phyloP scores from a whole-genome alignment of 53 echinoderm and acorn worm genomes.

The Zoroaster sp. region DNA sequence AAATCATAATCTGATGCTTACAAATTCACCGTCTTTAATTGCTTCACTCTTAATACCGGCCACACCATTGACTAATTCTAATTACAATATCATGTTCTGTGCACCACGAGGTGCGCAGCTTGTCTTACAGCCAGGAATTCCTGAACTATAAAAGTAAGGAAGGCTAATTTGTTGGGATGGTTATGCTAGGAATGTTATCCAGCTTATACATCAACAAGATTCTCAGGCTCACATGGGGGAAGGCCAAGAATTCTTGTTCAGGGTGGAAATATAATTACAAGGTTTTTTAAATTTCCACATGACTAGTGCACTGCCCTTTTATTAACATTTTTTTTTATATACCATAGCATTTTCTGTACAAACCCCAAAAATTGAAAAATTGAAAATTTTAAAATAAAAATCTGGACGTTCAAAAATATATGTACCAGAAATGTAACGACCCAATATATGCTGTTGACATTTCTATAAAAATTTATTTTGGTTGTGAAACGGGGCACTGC shows the following conservation, averaged over 20 bases:
- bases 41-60: too few species aligned
- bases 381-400: too few species aligned
- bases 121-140: not conserved
- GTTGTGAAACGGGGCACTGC: too few species aligned
- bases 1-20: not conserved
- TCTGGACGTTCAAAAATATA: too few species aligned
- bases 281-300: not conserved
- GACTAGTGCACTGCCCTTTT: not conserved
- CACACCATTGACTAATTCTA: not conserved
- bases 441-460: too few species aligned
- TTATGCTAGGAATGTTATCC: conserved; percentile 21
- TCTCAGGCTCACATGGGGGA: not conserved
- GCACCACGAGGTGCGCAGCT: not conserved
- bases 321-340: too few species aligned
- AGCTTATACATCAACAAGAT: not conserved
- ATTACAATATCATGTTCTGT: not conserved
- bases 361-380: too few species aligned
- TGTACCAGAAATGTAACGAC: too few species aligned
- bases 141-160: not conserved
- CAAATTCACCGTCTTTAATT: not conserved
- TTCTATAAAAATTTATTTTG: too few species aligned
- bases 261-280: not conserved
- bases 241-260: not conserved
- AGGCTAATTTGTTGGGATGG: conserved; percentile 11
- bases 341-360: too few species aligned